Base-by-base conservation (phyloP, 2,797 vertebrate species). In the Trichosurus vulpecula region DNA sequence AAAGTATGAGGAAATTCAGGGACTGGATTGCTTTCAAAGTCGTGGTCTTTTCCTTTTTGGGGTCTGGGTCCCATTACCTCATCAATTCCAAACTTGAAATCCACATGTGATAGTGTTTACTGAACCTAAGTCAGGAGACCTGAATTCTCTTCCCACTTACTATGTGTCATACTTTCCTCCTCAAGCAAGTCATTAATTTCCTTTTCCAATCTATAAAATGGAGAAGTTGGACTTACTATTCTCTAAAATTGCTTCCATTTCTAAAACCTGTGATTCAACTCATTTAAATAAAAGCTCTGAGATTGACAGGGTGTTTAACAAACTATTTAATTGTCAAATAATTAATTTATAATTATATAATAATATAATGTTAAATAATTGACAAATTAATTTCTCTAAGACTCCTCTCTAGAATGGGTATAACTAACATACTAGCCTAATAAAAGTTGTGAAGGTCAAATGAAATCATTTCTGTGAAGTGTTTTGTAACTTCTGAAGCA, bases 401-500 rank as follows among this genome's bases (percentile, higher is more conserved):
- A 0, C 5, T 96, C 5, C 56, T 90, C n/a, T 87, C 52, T 91
- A 89, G 66, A 95, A 51, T 31, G 22, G 31, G 1, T 66, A 89
- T 90, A 25, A 58, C 52, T 55, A 31, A 94, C n/a, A 19, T 74
- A 41, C 61, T 74, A 41, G 22, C n/a, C 66, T 81, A 41, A 41
- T 47, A 81, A 81, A 81, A 81, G n/a, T 81, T 81, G n/a, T 81
- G n/a, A 47, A 47, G 19, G 41, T 41, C n/a, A 41, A 41, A 47
- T 81, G n/a, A 81, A 11, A 81, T 81, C 0, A 35, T 14, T 74
- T 97, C 29, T 29, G 94, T 91, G 90, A 54, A 56, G 55, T 56
- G 8, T 90, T 91, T 30, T 87, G 92, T 93, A 81, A 94, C 19
- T n/a, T 54, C 94, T 52, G 52, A 93, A 66, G 87, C 47, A 35